A percentile compares a stretch with the other conserved stretches of the same genome.
phyloP scores from a whole-genome alignment of 2,113 vertebrate species.

The Crotalus viridis region DNA sequence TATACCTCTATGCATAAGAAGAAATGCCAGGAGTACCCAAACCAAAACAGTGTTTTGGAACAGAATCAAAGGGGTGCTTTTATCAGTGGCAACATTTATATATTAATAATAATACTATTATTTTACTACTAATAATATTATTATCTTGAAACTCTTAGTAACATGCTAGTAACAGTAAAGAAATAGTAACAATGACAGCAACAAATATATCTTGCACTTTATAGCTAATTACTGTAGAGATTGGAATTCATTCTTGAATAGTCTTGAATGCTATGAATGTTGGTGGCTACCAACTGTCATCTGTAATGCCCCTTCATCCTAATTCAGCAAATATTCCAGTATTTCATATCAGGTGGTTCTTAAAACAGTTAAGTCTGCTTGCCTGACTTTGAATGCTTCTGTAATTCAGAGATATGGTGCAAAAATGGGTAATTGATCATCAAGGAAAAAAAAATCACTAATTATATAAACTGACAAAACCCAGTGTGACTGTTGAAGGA shows the following conservation, averaged over 20 bases:
- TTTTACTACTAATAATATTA: neutral
- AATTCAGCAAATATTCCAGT: constrained; percentile 11
- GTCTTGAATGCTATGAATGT: constrained; percentile 41
- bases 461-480: constrained; percentile 77
- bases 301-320: neutral
- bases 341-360: constrained; percentile 9
- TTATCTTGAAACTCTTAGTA: neutral
- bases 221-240: neutral
- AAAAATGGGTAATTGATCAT: constrained; percentile 56
- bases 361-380: constrained; percentile 9
- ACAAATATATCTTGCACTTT: neutral
- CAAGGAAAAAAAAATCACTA: constrained; percentile 57
- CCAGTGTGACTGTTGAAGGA: constrained; percentile 70
- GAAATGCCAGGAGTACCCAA: neutral
- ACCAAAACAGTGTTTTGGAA: neutral
- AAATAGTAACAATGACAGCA: neutral
- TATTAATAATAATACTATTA: neutral
- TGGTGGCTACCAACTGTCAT: constrained; percentile 23
- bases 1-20: neutral
- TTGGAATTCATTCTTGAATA: constrained; percentile 25
- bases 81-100: neutral
- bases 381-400: constrained; percentile 34
- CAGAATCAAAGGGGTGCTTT: neutral
- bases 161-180: neutral
- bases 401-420: constrained; percentile 39